Base-by-base conservation (phyloP, 2,797 vertebrate species). In the Schizothorax lantsangensis region DNA sequence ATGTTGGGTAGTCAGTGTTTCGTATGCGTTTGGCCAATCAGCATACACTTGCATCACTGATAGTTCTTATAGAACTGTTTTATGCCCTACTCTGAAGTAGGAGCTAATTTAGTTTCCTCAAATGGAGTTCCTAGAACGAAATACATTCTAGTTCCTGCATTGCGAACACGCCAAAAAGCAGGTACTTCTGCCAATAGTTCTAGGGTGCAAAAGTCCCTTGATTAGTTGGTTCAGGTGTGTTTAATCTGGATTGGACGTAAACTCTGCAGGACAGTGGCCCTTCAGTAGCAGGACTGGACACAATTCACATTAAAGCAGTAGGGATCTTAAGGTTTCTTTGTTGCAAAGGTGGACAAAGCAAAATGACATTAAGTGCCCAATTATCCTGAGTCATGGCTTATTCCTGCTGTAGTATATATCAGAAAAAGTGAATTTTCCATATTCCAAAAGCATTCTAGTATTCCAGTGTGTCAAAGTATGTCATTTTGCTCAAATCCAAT, bases 341-440 rank as follows among this genome's bases (percentile, higher is more conserved):
- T 30, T 43, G 84, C 71, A 87, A 77, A 86, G 40, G 75, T 75
- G 64, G 52, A 85, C 79, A 73, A 83, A 74, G 82, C 19, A 69
- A 84, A 45, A 85, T 84, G 78, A 49, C 85, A 86, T 88, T 83
- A 86, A 11, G 15, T 10, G 74, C 36, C 30, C 21, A 10, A 30
- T 79, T 75, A 40, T 38, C 21, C 19, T 45, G 6, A 54, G 47
- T 14, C 21, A 1, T 21, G 4, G 14, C n/a, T 73, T 38, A 57
- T 21, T 57, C 11, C 17, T 83, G 19, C n/a, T 69, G 3, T 78
- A 43, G 30, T 69, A 57, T 19, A 40, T 4, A 54, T 69, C 5
- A 54, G 5, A 57, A 84, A 72, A 82, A 5, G 30, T 52, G 8
- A n/a, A 23, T 14, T 82, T 54, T 69, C 10, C 12, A 57, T 36